phyloP scores from a whole-genome alignment of 2,888 invertebrate species.

The Cylindroiulus punctatus region DNA sequence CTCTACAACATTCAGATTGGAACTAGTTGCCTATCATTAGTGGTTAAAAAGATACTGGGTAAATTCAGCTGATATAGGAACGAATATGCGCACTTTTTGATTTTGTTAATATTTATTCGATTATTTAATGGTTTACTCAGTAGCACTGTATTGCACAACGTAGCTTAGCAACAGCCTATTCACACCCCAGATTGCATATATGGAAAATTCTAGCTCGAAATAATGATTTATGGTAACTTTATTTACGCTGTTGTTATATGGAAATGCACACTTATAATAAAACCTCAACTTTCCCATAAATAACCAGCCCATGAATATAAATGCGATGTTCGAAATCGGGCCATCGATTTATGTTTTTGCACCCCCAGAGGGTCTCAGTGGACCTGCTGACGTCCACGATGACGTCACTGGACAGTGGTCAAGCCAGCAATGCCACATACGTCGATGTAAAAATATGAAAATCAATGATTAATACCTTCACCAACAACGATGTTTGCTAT shows the following conservation, averaged over 20 bases:
- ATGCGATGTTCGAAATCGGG: background rate
- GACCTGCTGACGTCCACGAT: background rate
- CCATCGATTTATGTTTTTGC: background rate
- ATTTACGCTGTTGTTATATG: background rate
- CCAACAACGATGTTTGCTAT: background rate
- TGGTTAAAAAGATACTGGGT: too few species aligned
- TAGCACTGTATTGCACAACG: too few species aligned
- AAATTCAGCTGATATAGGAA: too few species aligned
- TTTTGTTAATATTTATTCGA: too few species aligned
- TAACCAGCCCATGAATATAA: background rate
- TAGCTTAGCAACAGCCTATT: background rate
- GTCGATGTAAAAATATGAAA: background rate
- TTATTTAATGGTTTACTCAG: too few species aligned
- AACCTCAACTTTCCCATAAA: conserved; percentile 20
- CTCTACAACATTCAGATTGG: too few species aligned
- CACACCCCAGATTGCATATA: background rate
- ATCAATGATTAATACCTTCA: background rate
- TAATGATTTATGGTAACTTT: conserved; percentile 16
- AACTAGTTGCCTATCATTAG: too few species aligned
- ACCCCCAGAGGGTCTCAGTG: background rate
- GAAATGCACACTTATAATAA: background rate
- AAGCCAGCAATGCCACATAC: background rate
- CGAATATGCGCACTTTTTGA: too few species aligned
- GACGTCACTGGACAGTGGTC: background rate
- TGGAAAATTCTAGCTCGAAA: background rate